phyloP scores from a whole-genome alignment of 1,140 invertebrate genomes.

The Drosophila malerkotliana region DNA sequence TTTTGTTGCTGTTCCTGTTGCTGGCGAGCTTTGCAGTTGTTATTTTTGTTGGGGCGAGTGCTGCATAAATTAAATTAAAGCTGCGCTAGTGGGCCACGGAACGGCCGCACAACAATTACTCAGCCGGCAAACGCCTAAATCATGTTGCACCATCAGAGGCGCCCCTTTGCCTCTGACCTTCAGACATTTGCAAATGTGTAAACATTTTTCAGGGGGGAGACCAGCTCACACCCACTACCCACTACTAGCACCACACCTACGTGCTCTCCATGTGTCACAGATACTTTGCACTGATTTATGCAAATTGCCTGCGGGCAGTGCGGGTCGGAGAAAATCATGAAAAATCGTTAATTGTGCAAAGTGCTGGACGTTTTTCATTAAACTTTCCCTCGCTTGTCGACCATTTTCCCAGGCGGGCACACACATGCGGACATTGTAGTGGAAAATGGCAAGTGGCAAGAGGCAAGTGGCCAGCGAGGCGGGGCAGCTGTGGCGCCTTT shows the following conservation, averaged over 20 bases:
- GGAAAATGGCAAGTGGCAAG: not conserved
- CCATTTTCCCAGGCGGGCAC: slow-evolving; percentile 8
- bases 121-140: slow-evolving; percentile 68
- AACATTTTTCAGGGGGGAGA: slow-evolving; percentile 68
- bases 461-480: not conserved
- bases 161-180: slow-evolving; percentile 56
- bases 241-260: slow-evolving; percentile 11
- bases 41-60: slow-evolving; percentile 2
- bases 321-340: slow-evolving; percentile 61
- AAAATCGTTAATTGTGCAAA: slow-evolving; percentile 81
- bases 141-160: slow-evolving; percentile 51
- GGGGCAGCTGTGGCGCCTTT: slow-evolving; percentile 17
- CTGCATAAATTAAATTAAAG: slow-evolving; percentile 79
- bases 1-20: slow-evolving; percentile 12
- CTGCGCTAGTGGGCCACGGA: slow-evolving; percentile 53
- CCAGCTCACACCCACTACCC: not conserved
- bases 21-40: slow-evolving; percentile 13
- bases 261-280: slow-evolving; percentile 71
- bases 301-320: slow-evolving; percentile 64
- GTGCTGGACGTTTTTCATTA: slow-evolving; percentile 72
- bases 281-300: slow-evolving; percentile 81
- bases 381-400: slow-evolving; percentile 31
- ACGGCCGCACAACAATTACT: slow-evolving; percentile 71
- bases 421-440: slow-evolving; percentile 10
- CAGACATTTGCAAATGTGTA: slow-evolving; percentile 81